Percentiles rank a stretch among this genome's conserved stretches.
Conservation (phyloP, 2,797 vertebrate species). For the Pseudochirops corinnae region DNA sequence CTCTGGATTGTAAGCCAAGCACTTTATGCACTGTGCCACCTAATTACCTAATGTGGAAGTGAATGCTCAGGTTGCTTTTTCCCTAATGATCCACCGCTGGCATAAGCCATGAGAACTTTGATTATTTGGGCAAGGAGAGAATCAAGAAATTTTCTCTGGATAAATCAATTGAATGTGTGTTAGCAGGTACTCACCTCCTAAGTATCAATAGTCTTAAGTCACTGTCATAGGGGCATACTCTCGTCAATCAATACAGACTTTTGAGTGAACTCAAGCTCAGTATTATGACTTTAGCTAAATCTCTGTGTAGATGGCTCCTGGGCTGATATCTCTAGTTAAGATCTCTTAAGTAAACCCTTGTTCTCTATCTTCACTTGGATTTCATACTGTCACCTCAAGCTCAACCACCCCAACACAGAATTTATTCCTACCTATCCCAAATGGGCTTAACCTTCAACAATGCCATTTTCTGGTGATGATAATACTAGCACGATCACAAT, state of each 20-base stretch:
- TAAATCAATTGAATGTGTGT: background rate
- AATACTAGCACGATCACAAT: background rate
- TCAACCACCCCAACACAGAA: background rate
- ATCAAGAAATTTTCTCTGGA: background rate
- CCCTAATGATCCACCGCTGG: background rate
- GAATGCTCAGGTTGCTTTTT: background rate
- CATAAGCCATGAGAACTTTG: background rate
- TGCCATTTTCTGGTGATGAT: background rate
- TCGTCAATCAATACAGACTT: background rate
- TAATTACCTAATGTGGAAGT: background rate
- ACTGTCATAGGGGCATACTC: background rate
- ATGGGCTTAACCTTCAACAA: background rate
- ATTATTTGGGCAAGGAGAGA: background rate
- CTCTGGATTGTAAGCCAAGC: background rate
- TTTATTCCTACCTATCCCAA: background rate
- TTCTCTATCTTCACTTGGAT: background rate
- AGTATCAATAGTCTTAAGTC: background rate
- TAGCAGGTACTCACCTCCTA: background rate
- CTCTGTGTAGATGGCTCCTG: background rate
- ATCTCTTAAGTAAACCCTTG: accelerated
- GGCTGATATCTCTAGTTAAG: background rate
- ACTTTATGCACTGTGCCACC: background rate
- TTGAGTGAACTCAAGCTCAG: accelerated
- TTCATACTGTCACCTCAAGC: background rate
- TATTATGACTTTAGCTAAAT: background rate